Evolutionary conservation across 2,797 vertebrate species (phyloP), one percentile per base, ranked within the genome.

Genomic region (Gymnopithys bicolor): DNA sequence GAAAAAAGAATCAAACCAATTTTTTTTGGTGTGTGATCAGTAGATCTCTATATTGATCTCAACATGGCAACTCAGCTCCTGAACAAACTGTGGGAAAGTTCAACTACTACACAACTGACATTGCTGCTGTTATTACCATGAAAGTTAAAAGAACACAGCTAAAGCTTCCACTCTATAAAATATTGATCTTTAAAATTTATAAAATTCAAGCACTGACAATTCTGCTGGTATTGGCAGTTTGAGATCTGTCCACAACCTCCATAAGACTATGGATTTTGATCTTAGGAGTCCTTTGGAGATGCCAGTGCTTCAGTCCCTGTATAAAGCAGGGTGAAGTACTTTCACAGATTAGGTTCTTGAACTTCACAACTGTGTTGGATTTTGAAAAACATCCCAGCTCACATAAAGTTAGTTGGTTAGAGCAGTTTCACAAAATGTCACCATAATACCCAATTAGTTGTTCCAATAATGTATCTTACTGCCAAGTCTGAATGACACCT

Each of bases 1-100:
- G 74, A 94, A 94, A 96, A 96, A 94, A 96, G 93, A 96, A 97
- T 28, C 12, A 95, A 88, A 95, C 5, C 3, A 82, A 5, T 69
- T 92, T 67, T 94, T 70, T 21, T 93, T 35, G 43, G 43, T 66
- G 84, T 62, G 89, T 90, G 84, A 90, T 96, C 48, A 92, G 55
- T 46, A 75, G 21, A 56, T 62, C 19, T 64, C 52, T 32, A 10
- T 33, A 59, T 58, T 86, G 73, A 41, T 69, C 30, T 93, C 90
- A 94, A 33, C 41, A 43, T 0, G 62, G 18, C 79, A 95, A 91
- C 59, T 27, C 62, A 80, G 25, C 19, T 59, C 25, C 23, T 53
- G 60, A 77, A 76, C n/a, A 51, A 62, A 60, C 8, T 19, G 7
- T 15, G 16, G 79, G 94, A 80, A 89, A 35, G 37, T 83, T 56